These are phyloP conservation scores for Pseudocheirus occidentalis DNA, from an alignment of 2,797 vertebrate genomes.

Conservation along the genomic window DNA sequence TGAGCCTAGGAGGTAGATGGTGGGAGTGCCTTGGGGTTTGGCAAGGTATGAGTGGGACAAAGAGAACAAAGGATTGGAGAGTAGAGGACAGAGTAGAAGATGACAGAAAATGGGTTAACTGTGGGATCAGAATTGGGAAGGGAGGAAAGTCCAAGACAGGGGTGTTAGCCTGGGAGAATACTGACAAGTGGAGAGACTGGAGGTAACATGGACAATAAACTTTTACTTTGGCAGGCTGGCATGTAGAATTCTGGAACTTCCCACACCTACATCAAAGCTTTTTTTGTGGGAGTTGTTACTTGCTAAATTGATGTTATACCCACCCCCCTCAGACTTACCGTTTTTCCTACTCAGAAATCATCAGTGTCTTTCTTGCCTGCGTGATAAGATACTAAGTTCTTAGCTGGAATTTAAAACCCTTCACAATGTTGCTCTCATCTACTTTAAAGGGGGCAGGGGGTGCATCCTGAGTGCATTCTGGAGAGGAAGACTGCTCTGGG, in stretches of 20 bases:
- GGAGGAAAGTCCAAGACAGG: not conserved
- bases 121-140: not conserved
- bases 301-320: not conserved
- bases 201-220: not conserved
- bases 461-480: not conserved
- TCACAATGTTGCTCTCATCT: not conserved
- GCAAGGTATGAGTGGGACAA: not conserved
- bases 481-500: not conserved
- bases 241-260: not conserved
- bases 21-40: not conserved
- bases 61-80: not conserved
- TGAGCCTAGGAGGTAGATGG: not conserved
- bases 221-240: not conserved
- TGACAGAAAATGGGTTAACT: not conserved
- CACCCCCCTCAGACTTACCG: not conserved
- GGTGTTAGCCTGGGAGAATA: not conserved
- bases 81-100: not conserved
- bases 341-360: not conserved
- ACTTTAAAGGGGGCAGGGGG: not conserved
- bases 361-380: not conserved
- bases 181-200: not conserved
- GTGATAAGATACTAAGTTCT: not conserved
- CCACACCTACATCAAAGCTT: not conserved
- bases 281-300: not conserved
- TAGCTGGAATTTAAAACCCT: not conserved